Evolutionary conservation across 2,797 vertebrate species (phyloP), one percentile per base, ranked within the genome.

Genomic region (Diglossa cyanea): DNA sequence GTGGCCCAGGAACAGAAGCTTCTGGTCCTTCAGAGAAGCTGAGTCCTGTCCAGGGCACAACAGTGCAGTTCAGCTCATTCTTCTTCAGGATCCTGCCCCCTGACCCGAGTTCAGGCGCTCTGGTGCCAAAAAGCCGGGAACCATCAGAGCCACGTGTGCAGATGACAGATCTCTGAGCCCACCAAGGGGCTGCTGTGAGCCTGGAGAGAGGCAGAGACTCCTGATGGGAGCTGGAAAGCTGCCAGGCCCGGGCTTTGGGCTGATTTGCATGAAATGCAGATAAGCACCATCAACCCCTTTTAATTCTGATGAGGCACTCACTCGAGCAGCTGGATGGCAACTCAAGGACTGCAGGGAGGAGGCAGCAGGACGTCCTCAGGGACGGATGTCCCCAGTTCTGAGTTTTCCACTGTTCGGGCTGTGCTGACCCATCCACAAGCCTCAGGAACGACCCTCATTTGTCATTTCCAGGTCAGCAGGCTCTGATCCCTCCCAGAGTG

Each of bases 261-360:
- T 40, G 76, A 77, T 91, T 42, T 88, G 61, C 82, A 75, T 88
- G 76, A 86, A 83, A 88, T 26, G 79, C 30, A 80, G 92, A 86
- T 84, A 77, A 96, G 76, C n/a, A 65, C 65, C 72, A 48, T n/a
- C 35, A 53, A 37, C 30, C 28, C 25, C 13, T 21, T 30, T 61
- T 45, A 72, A 86, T 86, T 88, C 39, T 47, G 82, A 88, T 31
- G 70, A 86, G 57, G 33, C 42, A 25, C 65, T 71, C 39, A 20
- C 45, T 80, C 5, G 25, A 82, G 70, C 50, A 77, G 21, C 73
- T 55, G n/a, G 70, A 63, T 17, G 39, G 51, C 51, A 58, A 10
- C 35, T 76, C 72, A 3, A 26, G 48, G 55, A 48, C 60, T 71
- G 20, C 61, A 44, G 40, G 37, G 55, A 65, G 37, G 37, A 85